These are phyloP conservation scores for Palythoa caribaeorum DNA, from an alignment of 92 coral and sea anemone genomes.

Conservation along the genomic window DNA sequence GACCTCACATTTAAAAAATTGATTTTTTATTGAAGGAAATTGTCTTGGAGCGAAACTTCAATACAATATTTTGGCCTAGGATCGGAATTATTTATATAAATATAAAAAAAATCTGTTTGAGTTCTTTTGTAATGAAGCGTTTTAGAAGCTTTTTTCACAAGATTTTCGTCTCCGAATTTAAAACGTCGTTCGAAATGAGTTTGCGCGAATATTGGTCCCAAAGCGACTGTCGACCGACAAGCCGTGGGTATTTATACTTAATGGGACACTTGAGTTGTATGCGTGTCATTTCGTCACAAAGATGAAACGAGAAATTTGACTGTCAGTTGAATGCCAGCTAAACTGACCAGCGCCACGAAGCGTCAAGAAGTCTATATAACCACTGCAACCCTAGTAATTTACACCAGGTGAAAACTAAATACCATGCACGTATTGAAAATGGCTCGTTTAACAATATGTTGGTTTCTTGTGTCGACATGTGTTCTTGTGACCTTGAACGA, in stretches of 20 bases:
- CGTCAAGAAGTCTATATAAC: neutral
- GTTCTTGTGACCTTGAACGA: neutral
- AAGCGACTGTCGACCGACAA: neutral
- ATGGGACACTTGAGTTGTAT: constrained; percentile 21
- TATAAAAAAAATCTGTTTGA: neutral
- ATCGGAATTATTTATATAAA: neutral
- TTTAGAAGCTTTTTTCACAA: neutral
- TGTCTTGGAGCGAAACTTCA: no score
- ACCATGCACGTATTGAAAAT: neutral
- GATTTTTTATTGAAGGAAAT: no score
- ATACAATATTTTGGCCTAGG: no score
- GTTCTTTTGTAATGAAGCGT: neutral
- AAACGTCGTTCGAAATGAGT: neutral
- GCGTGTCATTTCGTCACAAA: constrained; percentile 11
- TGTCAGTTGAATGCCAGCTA: neutral
- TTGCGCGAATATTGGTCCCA: constrained; percentile 22
- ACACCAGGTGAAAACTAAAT: neutral
- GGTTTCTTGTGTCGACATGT: neutral
- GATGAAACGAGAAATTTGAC: neutral
- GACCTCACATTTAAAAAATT: no score
- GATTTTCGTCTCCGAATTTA: neutral
- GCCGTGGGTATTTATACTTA: neutral
- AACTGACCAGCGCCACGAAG: neutral
- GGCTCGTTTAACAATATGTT: neutral
- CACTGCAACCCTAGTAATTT: neutral